Evolutionary conservation across 2,113 vertebrate genomes (phyloP).

Genomic region (Acrocephalus arundinaceus): DNA sequence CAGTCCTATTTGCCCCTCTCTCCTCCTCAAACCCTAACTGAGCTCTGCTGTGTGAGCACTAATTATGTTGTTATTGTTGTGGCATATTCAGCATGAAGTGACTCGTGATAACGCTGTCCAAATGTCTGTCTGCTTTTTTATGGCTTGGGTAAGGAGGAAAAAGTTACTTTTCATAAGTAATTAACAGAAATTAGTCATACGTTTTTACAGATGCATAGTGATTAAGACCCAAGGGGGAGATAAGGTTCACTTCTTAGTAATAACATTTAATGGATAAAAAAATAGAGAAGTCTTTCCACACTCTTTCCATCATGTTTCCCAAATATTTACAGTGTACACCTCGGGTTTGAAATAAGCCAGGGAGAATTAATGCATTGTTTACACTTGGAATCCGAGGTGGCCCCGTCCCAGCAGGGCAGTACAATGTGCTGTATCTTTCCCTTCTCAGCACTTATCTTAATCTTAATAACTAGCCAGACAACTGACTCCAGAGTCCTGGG

Average conservation of each 20-base stretch:
- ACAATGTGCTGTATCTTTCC: constrained; percentile 76
- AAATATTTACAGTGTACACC: constrained; percentile 69
- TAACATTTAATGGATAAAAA: constrained; percentile 30
- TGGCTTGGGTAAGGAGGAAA: not conserved
- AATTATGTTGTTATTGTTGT: not conserved
- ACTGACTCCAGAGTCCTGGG: constrained; percentile 81
- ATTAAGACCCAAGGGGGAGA: not conserved
- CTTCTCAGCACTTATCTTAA: constrained; percentile 82
- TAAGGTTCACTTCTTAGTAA: constrained; percentile 13
- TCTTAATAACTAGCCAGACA: constrained; percentile 86
- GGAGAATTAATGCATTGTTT: constrained; percentile 76
- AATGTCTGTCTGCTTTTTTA: constrained; percentile 1
- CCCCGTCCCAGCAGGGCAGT: constrained; percentile 60
- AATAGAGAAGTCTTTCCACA: constrained; percentile 46
- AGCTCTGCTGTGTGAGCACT: not conserved
- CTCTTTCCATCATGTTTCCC: constrained; percentile 58
- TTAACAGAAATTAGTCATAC: not conserved
- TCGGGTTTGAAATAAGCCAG: constrained; percentile 64
- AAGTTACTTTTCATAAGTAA: not conserved
- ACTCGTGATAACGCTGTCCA: not conserved
- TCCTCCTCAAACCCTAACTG: not conserved
- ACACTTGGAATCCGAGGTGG: constrained; percentile 73
- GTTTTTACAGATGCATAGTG: constrained; percentile 15
- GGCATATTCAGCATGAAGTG: not conserved
- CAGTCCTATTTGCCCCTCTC: not conserved